Evolutionary conservation across 2,797 vertebrate genomes (phyloP).

Genomic region (Crocodylus rhombifer): DNA sequence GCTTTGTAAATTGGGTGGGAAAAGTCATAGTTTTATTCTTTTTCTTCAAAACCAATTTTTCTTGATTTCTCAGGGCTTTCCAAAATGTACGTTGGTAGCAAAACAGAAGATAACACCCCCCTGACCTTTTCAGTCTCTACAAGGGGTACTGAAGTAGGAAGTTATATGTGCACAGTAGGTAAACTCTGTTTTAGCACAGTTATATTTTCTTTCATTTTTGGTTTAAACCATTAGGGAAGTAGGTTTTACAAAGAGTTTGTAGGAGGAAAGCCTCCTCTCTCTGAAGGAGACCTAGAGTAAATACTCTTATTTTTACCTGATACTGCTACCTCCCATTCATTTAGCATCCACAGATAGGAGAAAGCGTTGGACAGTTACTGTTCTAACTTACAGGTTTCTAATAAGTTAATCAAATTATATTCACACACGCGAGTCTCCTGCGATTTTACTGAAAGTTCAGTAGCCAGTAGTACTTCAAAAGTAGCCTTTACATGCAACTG

Average conservation of each 20-base stretch:
- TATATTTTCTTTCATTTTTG: neutral
- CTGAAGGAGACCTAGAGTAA: neutral
- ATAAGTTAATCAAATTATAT: neutral
- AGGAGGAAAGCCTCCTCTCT: fast-evolving
- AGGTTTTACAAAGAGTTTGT: neutral
- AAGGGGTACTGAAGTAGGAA: fast-evolving
- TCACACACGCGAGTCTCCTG: neutral
- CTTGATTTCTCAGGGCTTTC: neutral
- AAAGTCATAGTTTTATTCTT: neutral
- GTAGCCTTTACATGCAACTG: neutral
- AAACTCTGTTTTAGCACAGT: neutral
- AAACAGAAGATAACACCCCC: neutral
- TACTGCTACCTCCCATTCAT: neutral
- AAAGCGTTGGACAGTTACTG: neutral
- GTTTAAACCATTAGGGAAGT: neutral
- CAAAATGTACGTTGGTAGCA: neutral
- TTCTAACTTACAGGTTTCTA: neutral
- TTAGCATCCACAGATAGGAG: neutral
- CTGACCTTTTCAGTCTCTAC: neutral
- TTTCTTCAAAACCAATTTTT: neutral
- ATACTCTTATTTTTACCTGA: fast-evolving
- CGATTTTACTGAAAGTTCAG: neutral
- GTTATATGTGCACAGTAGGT: neutral
- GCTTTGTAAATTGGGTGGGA: neutral
- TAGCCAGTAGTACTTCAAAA: neutral